Evolutionary conservation across 2,113 vertebrate genomes (phyloP), one percentile per base, ranked within the genome.

Genomic region (Thomomys bottae): DNA sequence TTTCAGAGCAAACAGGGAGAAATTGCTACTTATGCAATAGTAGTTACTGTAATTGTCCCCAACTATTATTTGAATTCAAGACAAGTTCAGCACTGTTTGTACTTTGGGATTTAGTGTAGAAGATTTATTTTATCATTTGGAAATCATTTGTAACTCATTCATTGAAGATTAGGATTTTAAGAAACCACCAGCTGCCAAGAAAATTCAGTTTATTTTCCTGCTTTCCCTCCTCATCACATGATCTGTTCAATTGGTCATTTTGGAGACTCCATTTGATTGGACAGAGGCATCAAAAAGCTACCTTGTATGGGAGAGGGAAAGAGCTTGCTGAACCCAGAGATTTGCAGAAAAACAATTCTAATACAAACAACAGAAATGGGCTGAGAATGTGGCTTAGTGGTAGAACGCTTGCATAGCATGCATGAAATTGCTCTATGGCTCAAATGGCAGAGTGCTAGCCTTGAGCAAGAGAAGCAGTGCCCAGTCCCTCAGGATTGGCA

Each of bases 131-230:
- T 82, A 38, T 77, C 42, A 93, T 70, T 23, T 87, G 81, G 59
- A 94, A 93, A 87, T 89, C 63, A 73, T 61, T 87, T 76, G 32
- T 32, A 78, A 81, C 78, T 95, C 71, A 91, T 70, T 80, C 73
- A 87, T 73, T 64, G 40, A 87, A 45, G 42, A 76, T 87, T 59
- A 38, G 32, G 68, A 77, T 78, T 88, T 94, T 81, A 77, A 77
- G 90, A 89, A 91, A 57, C 45, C 45, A 64, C 45, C 57, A 78
- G 70, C 64, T 85, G 63, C 38, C 12, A 34, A 32, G 30, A 42
- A 32, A 81, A 84, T 78, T 61, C 90, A 72, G 20, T 80, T 61
- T 42, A 42, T 66, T 84, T 76, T 45, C n/a, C 36, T 78, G 42
- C 82, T 88, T 88, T 79, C 36, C 66, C 24, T 85, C 78, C 90